phyloP scores from a whole-genome alignment of 2,888 invertebrate genomes.

The Hedychridium roseum region DNA sequence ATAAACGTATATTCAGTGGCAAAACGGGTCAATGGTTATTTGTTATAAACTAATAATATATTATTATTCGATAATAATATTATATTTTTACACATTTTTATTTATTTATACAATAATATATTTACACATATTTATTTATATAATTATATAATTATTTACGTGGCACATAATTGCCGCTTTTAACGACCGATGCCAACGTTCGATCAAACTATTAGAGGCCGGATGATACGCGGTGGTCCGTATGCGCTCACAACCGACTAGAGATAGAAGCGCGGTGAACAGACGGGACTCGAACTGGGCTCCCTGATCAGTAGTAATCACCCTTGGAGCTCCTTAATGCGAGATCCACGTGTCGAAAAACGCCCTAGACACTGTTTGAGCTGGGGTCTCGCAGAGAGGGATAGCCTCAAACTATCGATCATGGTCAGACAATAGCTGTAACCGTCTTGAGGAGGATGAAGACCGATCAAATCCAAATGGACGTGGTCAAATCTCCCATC shows the following conservation, averaged over 20 bases:
- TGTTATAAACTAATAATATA: too few species aligned
- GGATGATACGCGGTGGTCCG: conserved; percentile 34
- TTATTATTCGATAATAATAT: too few species aligned
- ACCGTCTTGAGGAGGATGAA: not conserved
- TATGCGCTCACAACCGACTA: conserved; percentile 23
- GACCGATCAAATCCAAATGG: not conserved
- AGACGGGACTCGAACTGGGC: conserved; percentile 40
- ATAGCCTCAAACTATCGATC: conserved; percentile 46
- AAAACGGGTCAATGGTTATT: too few species aligned
- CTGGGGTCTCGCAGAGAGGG: conserved; percentile 41
- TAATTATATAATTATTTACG: too few species aligned
- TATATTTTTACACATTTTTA: too few species aligned
- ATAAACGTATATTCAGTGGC: too few species aligned
- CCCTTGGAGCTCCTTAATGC: conserved; percentile 41
- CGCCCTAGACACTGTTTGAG: conserved; percentile 36
- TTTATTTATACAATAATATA: too few species aligned
- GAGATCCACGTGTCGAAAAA: conserved; percentile 43
- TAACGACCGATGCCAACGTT: conserved; percentile 42
- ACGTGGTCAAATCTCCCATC: not conserved
- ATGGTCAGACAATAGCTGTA: conserved; percentile 46
- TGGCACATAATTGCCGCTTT: conserved; percentile 42
- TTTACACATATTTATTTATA: too few species aligned
- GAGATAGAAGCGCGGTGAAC: conserved; percentile 22
- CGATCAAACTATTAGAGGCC: conserved; percentile 37
- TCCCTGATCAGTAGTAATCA: conserved; percentile 46